phyloP scores from a whole-genome alignment of 2,797 vertebrate species.

The Micromesistius poutassou region DNA sequence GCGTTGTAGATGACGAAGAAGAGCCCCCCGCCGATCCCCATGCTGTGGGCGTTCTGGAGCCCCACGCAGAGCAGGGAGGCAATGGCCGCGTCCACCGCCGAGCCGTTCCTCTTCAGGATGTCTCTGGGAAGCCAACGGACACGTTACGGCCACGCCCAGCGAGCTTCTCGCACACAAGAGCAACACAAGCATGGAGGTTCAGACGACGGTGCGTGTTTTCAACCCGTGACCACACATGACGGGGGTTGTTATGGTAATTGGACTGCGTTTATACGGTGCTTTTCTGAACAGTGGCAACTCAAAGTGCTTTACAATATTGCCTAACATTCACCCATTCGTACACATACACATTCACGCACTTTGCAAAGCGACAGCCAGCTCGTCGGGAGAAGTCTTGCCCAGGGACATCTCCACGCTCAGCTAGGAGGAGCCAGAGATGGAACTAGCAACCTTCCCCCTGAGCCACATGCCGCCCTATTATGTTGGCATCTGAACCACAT shows the following conservation, averaged over 20 bases:
- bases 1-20: slow-evolving; percentile 87
- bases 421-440: too few relatives aligned
- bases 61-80: slow-evolving; percentile 88
- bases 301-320: too few relatives aligned
- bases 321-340: too few relatives aligned
- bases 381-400: too few relatives aligned
- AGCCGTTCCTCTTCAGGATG: slow-evolving; percentile 83
- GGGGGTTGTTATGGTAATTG: too few relatives aligned
- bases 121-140: slow-evolving; percentile 72
- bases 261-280: too few relatives aligned
- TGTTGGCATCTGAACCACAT: neutral
- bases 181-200: neutral
- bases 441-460: too few relatives aligned
- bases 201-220: neutral
- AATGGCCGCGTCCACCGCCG: slow-evolving; percentile 90
- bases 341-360: too few relatives aligned
- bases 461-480: too few relatives aligned
- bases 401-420: too few relatives aligned
- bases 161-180: neutral
- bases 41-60: slow-evolving; percentile 90
- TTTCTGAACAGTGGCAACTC: too few relatives aligned
- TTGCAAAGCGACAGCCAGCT: too few relatives aligned
- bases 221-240: neutral
- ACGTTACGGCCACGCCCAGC: neutral
- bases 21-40: slow-evolving; percentile 95